Evolutionary conservation across 2,113 vertebrate genomes (phyloP).

Genomic region (Myotis brandtii): DNA sequence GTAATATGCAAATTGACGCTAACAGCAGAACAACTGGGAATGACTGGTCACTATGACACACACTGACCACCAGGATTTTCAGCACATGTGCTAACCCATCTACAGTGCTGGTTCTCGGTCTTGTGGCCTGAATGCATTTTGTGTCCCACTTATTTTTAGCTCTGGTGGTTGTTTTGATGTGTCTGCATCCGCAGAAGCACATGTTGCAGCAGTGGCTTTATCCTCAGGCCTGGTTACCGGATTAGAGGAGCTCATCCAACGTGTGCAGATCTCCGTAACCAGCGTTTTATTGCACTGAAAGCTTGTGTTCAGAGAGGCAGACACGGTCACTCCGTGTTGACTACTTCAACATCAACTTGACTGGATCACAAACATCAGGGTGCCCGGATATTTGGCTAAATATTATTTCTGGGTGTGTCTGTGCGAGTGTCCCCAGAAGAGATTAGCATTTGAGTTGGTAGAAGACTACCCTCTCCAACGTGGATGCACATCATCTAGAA

Average conservation of each 20-base stretch:
- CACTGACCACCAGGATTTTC: neutral
- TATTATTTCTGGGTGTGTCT: neutral
- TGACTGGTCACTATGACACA: too few relatives aligned
- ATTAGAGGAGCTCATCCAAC: neutral
- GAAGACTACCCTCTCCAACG: too few relatives aligned
- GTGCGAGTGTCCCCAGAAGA: neutral
- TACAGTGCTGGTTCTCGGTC: slow-evolving; percentile 2
- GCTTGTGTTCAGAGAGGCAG: neutral
- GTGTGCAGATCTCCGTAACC: neutral
- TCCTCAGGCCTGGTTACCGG: neutral
- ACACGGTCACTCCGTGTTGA: neutral
- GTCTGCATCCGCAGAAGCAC: neutral
- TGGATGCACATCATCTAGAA: neutral
- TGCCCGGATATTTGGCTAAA: neutral
- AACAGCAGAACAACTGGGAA: too few relatives aligned
- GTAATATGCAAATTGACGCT: too few relatives aligned
- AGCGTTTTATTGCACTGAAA: fast-evolving
- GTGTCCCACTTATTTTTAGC: slow-evolving; percentile 46
- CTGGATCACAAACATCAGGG: neutral
- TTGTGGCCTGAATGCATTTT: neutral
- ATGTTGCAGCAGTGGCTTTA: neutral
- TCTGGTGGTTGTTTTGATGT: slow-evolving; percentile 57
- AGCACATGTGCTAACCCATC: neutral
- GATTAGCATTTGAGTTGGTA: neutral
- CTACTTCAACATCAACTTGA: neutral